Evolutionary conservation across 2,113 vertebrate genomes (phyloP).

Genomic region (Polyodon spathula): DNA sequence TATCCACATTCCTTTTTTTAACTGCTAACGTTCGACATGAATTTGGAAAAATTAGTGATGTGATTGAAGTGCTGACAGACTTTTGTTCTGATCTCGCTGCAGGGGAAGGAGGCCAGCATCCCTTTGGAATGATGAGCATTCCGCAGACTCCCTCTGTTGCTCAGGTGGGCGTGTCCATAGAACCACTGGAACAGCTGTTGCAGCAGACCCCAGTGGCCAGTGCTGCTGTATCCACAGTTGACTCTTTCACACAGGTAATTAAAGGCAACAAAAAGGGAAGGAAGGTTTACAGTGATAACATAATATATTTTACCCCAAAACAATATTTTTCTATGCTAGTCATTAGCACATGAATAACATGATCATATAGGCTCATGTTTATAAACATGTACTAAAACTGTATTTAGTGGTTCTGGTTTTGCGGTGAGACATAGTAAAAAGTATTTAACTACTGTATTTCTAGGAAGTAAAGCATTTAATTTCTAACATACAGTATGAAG

Average conservation of each 20-base stretch:
- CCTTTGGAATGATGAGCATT: conserved; percentile 73
- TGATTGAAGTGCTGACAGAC: not conserved
- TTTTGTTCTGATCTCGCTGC: conserved; percentile 27
- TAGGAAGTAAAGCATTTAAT: no score
- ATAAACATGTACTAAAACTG: no score
- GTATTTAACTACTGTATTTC: no score
- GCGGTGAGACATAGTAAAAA: no score
- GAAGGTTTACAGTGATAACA: not conserved
- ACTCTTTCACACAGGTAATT: conserved; percentile 79
- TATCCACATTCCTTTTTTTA: no score
- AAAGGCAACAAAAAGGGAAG: not conserved
- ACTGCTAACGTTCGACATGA: no score
- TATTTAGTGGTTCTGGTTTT: no score
- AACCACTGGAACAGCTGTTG: conserved; percentile 74
- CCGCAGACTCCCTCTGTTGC: conserved; percentile 67
- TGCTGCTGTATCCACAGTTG: conserved; percentile 75
- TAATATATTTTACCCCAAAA: not conserved
- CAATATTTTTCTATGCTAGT: no score
- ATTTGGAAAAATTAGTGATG: no score
- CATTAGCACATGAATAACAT: no score
- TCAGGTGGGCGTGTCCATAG: conserved; percentile 92
- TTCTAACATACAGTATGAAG: no score
- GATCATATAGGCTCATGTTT: no score
- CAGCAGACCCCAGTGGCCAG: conserved; percentile 84
- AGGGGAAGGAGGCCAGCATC: conserved; percentile 79